phyloP scores from a whole-genome alignment of 1,140 invertebrate species.

The Tetramorium alpestre region DNA sequence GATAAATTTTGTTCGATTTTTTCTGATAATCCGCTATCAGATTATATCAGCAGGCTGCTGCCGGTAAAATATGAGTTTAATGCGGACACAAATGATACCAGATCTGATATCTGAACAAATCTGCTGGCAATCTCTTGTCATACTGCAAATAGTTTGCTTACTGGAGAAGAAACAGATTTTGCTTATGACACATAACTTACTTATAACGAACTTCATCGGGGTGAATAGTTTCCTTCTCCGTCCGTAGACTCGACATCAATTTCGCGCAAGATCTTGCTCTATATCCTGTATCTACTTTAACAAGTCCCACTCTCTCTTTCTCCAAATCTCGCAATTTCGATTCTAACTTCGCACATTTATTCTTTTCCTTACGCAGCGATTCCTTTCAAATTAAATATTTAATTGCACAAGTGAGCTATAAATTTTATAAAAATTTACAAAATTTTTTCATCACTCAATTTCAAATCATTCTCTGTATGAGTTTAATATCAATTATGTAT shows the following conservation, averaged over 20 bases:
- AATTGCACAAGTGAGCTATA: not conserved
- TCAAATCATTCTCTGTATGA: not conserved
- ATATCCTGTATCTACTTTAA: conserved; percentile 73
- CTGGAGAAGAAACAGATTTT: not conserved
- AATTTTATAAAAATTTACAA: not conserved
- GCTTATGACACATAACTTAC: conserved; percentile 54
- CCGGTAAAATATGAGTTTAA: not conserved
- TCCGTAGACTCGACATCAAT: conserved; percentile 2
- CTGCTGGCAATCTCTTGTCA: not conserved
- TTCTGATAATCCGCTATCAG: too few relatives aligned
- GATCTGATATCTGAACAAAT: not conserved
- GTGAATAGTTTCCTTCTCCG: conserved; percentile 19
- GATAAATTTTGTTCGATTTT: too few relatives aligned
- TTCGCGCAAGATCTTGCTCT: conserved; percentile 56
- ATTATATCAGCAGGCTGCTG: too few relatives aligned
- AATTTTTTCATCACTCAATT: not conserved
- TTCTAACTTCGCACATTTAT: conserved; percentile 78
- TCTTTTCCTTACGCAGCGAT: conserved; percentile 76
- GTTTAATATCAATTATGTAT: not conserved
- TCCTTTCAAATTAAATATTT: conserved; percentile 69
- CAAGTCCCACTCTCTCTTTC: conserved; percentile 71
- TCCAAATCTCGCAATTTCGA: conserved; percentile 80
- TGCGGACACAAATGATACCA: not conserved
- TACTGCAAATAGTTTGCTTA: not conserved
- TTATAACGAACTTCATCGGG: conserved; percentile 74